Percentiles rank a stretch among this genome's conserved stretches.
phyloP scores from a whole-genome alignment of 2,888 invertebrate genomes.

The Itoplectis maculator region DNA sequence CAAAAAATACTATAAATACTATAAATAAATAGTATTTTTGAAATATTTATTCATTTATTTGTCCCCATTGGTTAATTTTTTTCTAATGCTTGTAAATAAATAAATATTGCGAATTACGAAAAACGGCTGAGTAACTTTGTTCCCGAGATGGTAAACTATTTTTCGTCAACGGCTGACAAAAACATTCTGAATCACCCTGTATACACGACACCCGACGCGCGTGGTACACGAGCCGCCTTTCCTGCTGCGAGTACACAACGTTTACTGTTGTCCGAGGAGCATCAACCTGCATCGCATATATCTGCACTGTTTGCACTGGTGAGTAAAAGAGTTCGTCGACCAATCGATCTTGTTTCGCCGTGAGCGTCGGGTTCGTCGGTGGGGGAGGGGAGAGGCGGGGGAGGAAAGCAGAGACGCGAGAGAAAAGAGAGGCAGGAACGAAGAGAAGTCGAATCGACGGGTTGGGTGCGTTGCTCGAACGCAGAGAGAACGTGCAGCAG shows the following conservation, averaged over 20 bases:
- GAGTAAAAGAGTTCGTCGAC: conserved; percentile 38
- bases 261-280: neutral
- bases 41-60: too few relatives aligned
- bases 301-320: conserved; percentile 18
- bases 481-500: conserved; percentile 36
- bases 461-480: conserved; percentile 46
- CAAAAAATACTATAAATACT: too few relatives aligned
- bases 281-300: conserved; percentile 31
- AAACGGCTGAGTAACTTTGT: too few relatives aligned
- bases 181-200: too few relatives aligned
- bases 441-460: conserved; percentile 52
- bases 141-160: too few relatives aligned
- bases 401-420: conserved; percentile 24
- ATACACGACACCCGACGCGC: conserved; percentile 9
- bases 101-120: too few relatives aligned
- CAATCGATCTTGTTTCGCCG: conserved; percentile 59
- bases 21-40: too few relatives aligned
- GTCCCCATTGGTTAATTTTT: too few relatives aligned
- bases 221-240: conserved; percentile 18
- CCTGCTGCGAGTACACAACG: neutral
- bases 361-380: conserved; percentile 32
- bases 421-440: conserved; percentile 17
- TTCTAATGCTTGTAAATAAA: too few relatives aligned
- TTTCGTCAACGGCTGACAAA: too few relatives aligned
- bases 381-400: neutral